Conservation (phyloP, 2,797 vertebrate species). For the Eulemur mongoz region DNA sequence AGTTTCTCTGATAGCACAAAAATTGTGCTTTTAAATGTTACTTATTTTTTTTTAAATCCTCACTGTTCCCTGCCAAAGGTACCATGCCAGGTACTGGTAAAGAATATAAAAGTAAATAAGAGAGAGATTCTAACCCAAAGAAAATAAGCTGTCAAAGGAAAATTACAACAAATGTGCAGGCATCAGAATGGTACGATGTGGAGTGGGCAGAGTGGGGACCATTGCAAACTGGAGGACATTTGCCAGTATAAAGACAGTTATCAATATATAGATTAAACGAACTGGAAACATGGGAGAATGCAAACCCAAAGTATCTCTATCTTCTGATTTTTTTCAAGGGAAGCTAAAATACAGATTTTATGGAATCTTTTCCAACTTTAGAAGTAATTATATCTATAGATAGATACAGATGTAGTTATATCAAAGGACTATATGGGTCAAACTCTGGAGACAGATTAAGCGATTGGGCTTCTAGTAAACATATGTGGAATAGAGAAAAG, state of each 20-base stretch:
- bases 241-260: neutral
- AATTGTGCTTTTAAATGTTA: neutral
- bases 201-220: too few relatives aligned
- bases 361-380: neutral
- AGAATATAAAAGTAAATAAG: neutral
- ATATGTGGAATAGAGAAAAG: neutral
- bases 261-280: neutral
- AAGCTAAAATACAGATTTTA: neutral
- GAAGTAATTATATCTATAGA: neutral
- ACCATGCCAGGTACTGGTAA: neutral
- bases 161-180: neutral
- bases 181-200: neutral
- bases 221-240: neutral
- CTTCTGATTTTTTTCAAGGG: neutral
- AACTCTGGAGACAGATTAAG: neutral
- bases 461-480: neutral
- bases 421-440: neutral
- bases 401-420: neutral
- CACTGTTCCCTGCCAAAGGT: neutral
- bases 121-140: neutral
- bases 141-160: neutral
- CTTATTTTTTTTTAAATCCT: neutral
- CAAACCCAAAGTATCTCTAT: neutral
- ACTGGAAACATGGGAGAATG: neutral
- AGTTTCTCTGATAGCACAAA: neutral